These are phyloP conservation scores for Hassar affinis DNA, from an alignment of 2,113 vertebrate genomes.

Conservation along the genomic window DNA sequence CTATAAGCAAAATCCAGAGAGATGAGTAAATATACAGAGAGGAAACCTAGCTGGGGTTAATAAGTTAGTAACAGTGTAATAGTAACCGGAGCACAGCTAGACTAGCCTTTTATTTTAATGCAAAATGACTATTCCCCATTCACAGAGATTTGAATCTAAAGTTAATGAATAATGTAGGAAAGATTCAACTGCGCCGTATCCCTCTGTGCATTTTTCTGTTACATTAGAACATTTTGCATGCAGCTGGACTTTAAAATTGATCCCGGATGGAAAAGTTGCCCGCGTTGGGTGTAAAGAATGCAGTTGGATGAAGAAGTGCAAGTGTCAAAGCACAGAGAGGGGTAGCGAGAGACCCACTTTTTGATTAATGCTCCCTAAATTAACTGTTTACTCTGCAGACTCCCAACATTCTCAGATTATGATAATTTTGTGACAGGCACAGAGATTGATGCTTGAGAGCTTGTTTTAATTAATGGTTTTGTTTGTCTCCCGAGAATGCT, in stretches of 20 bases:
- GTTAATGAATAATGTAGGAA: constrained; percentile 1
- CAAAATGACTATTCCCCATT: background rate
- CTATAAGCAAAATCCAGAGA: too few species aligned
- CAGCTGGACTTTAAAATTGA: background rate
- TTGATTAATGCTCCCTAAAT: constrained; percentile 60
- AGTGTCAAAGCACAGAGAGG: constrained; percentile 57
- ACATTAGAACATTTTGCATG: background rate
- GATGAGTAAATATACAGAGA: background rate
- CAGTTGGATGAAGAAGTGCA: constrained; percentile 46
- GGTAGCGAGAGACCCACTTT: constrained; percentile 54
- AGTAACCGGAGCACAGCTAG: background rate
- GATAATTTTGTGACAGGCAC: constrained; percentile 55
- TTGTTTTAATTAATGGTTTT: constrained; percentile 59
- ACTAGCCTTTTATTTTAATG: constrained; percentile 11
- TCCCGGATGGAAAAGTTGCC: constrained; percentile 38
- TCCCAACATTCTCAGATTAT: constrained; percentile 57
- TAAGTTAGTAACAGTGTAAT: too few species aligned
- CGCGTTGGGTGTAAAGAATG: constrained; percentile 38
- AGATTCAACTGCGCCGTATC: background rate
- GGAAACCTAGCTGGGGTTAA: too few species aligned
- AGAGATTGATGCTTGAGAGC: constrained; percentile 56
- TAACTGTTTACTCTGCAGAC: constrained; percentile 61
- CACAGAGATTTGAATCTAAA: background rate
- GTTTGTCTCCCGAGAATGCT: constrained; percentile 54
- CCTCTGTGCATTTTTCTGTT: background rate